Conservation (phyloP, 2,888 invertebrate genomes). For the Sipha maydis region DNA sequence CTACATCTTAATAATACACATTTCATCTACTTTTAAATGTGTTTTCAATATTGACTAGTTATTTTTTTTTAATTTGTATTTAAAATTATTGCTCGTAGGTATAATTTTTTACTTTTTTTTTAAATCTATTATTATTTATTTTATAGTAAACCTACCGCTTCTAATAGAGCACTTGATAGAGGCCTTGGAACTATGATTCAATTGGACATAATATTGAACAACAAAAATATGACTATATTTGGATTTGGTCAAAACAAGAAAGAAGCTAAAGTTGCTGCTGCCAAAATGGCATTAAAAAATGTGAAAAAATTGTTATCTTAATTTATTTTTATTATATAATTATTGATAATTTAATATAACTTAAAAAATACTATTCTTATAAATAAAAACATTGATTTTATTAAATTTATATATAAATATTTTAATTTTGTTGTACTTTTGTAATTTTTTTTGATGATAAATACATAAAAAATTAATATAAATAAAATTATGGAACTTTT, state of each 20-base stretch:
- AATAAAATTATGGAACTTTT: too few relatives aligned
- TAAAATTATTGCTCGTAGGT: not conserved
- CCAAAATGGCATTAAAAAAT: slow-evolving; percentile 76
- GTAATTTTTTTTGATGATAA: too few relatives aligned
- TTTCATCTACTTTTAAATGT: too few relatives aligned
- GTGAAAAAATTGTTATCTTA: slow-evolving; percentile 57
- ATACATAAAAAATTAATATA: too few relatives aligned
- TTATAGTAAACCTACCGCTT: slow-evolving; percentile 40
- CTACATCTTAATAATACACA: too few relatives aligned
- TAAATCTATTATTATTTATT: not conserved
- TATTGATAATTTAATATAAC: too few relatives aligned
- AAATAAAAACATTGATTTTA: too few relatives aligned
- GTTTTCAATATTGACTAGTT: too few relatives aligned
- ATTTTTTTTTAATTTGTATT: too few relatives aligned
- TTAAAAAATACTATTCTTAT: too few relatives aligned
- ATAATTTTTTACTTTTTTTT: not conserved
- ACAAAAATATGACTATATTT: slow-evolving; percentile 71
- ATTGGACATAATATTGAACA: slow-evolving; percentile 63
- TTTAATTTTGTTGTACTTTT: too few relatives aligned
- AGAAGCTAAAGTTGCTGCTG: slow-evolving; percentile 81
- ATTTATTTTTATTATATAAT: not conserved
- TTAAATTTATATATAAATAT: too few relatives aligned
- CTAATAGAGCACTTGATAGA: not conserved
- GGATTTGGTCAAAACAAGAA: slow-evolving; percentile 79
- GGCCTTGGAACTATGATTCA: slow-evolving; percentile 63